Conservation (phyloP, 2,888 invertebrate species). For the Pammene aurita region DNA sequence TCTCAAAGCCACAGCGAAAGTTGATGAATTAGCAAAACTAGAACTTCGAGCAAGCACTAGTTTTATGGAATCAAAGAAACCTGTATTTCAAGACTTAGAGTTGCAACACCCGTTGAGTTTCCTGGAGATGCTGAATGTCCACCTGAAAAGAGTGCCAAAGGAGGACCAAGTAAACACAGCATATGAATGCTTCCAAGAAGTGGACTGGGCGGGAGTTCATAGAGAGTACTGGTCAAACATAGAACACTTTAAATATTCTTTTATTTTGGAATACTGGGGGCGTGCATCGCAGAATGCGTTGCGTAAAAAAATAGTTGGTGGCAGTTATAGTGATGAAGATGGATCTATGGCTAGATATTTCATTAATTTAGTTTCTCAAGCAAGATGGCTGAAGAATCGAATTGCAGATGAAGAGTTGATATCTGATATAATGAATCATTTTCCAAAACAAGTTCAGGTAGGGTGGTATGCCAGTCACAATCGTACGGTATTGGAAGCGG, state of each 20-base stretch:
- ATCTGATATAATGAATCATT: conserved; percentile 22
- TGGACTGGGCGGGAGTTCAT: not conserved
- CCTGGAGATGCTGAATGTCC: not conserved
- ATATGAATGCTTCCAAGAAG: not conserved
- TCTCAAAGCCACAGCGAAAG: not conserved
- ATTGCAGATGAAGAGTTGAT: conserved; percentile 22
- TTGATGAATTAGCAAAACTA: not conserved
- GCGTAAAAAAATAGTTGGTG: conserved; percentile 1
- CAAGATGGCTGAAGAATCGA: conserved; percentile 19
- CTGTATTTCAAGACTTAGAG: not conserved
- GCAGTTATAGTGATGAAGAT: not conserved
- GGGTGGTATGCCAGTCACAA: conserved; percentile 8
- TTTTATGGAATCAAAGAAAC: not conserved
- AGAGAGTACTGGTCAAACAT: conserved; percentile 6
- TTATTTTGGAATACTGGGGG: conserved; percentile 23
- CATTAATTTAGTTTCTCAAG: conserved; percentile 3
- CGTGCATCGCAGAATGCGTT: conserved; percentile 2
- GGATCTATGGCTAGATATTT: conserved; percentile 19
- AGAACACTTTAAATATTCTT: conserved; percentile 12
- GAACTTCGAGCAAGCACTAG: conserved; percentile 1
- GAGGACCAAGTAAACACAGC: not conserved
- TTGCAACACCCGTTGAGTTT: conserved; percentile 18
- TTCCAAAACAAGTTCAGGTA: conserved; percentile 8
- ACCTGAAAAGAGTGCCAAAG: not conserved
- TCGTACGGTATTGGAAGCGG: conserved; percentile 9